Evolutionary conservation across 1,140 invertebrate species (phyloP).

Genomic region (Zaprionus ornatus): DNA sequence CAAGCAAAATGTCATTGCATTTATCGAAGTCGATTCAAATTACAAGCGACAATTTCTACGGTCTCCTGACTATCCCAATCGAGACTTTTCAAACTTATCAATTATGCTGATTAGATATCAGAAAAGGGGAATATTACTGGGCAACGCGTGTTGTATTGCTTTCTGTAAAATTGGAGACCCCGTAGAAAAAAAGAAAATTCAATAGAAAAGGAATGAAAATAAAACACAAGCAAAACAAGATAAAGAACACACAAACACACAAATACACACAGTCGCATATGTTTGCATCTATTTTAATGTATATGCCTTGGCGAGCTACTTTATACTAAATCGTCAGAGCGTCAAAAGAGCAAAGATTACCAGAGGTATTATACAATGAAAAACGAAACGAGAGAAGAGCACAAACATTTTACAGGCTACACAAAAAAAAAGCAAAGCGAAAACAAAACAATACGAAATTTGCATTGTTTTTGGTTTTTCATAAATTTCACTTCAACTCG

Average conservation of each 20-base stretch:
- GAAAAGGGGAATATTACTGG: background rate
- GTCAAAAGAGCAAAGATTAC: constrained; percentile 15
- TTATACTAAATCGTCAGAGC: constrained; percentile 33
- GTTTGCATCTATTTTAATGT: constrained; percentile 9
- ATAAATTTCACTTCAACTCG: constrained; percentile 2
- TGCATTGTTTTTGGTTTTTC: constrained; percentile 38
- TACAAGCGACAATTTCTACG: constrained; percentile 21
- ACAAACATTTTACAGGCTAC: constrained; percentile 16
- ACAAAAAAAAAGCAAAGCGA: constrained; percentile 30
- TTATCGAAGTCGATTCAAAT: constrained; percentile 35
- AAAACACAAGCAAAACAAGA: constrained; percentile 14
- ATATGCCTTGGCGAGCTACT: constrained; percentile 49
- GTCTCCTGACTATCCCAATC: background rate
- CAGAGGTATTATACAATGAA: constrained; percentile 53
- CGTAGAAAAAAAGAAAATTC: constrained; percentile 11
- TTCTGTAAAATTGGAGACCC: background rate
- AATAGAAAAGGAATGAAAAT: background rate
- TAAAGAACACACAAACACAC: background rate
- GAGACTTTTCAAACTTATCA: constrained; percentile 26
- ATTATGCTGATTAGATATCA: constrained; percentile 51
- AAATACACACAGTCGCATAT: constrained; percentile 20
- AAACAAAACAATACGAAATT: constrained; percentile 52
- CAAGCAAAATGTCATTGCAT: constrained; percentile 13
- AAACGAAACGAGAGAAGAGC: constrained; percentile 29
- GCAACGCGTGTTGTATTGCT: background rate